Base-by-base conservation (phyloP, 2,113 vertebrate species). In the Zingel zingel region DNA sequence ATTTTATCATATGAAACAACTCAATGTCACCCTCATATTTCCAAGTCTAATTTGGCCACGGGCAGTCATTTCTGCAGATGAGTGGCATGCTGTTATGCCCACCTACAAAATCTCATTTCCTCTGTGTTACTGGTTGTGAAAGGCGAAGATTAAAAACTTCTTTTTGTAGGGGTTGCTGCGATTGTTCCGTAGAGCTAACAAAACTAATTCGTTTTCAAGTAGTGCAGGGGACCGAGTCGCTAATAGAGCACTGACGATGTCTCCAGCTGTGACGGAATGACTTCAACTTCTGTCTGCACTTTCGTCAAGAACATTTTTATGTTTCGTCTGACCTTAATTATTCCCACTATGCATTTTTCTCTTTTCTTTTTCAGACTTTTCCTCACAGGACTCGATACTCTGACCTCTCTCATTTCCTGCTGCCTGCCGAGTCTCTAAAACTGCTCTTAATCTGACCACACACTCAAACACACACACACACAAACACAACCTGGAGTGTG, bases 11-110 rank as follows among this genome's bases (percentile, higher is more conserved):
- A 67, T 16, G 27, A 76, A 76, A 66, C 65, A 68, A 33, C 45
- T 81, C 84, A 86, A 88, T 80, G 87, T 88, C 90, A 89, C 75
- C 83, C 70, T 82, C 79, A 43, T 33, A 82, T 83, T 86, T 84
- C 79, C 68, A 78, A 72, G 79, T 83, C 73, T 74, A 79, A 85
- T 91, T 71, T 84, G 78, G 36, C 68, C 75, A 63, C 4, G 30
- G 71, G 74, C 82, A 67, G 56, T 69, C 61, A 16, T 71, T 82
- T 71, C 68, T 74, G 85, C 74, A 79, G 70, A 66, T 81, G 80
- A 78, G 76, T 79, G 70, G 43, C 79, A 7, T 21, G 36, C 76
- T 43, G 72, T 66, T 59, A 66, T 15, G 50, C 65, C 81, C 85
- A 84, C 81, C 87, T 85, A 78, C 61, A 50, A 78, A 87, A 80